phyloP scores from a whole-genome alignment of 1,140 invertebrate genomes.

The Apis dorsata region DNA sequence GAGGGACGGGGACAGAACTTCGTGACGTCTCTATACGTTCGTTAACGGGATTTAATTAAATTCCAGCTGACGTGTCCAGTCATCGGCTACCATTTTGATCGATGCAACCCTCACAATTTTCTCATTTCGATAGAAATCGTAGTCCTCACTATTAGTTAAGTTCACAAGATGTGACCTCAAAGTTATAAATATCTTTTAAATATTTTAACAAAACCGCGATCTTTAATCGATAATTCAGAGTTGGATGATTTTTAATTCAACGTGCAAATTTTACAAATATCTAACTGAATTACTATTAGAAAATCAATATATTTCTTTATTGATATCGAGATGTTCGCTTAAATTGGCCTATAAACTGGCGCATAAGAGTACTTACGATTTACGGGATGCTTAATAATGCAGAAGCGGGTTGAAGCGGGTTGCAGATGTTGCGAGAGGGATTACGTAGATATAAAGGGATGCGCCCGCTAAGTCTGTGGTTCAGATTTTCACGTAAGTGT shows the following conservation, averaged over 20 bases:
- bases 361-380: slow-evolving; percentile 5
- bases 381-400: not conserved
- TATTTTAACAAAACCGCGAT: too few species aligned
- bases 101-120: not conserved
- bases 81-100: not conserved
- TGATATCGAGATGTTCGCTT: not conserved
- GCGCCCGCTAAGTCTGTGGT: not conserved
- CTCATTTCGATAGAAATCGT: too few species aligned
- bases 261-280: too few species aligned
- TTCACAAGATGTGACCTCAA: too few species aligned
- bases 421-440: slow-evolving; percentile 16
- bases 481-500: not conserved
- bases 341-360: not conserved
- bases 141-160: too few species aligned
- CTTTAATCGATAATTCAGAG: too few species aligned
- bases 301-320: too few species aligned
- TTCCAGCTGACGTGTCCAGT: not conserved
- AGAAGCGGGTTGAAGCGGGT: not conserved
- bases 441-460: not conserved
- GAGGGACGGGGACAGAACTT: not conserved
- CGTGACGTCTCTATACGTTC: not conserved
- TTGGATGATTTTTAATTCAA: too few species aligned
- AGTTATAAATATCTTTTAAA: too few species aligned
- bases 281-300: too few species aligned
- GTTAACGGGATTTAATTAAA: slow-evolving; percentile 8